Conservation (phyloP, 2,797 vertebrate species). For the Synaphobranchus kaupii region DNA sequence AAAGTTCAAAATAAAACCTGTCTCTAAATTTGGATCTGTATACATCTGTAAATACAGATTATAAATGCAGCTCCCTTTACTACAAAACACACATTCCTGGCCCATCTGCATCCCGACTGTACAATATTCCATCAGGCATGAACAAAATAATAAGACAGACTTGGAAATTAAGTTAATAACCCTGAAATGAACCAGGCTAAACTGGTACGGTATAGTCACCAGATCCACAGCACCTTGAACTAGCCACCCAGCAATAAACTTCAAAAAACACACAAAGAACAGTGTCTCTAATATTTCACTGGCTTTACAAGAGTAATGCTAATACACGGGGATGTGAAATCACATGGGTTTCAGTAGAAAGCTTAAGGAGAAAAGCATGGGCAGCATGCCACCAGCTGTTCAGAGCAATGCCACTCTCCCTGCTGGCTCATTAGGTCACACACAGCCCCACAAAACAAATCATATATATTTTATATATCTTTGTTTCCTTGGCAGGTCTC, state of each 20-base stretch:
- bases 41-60: too few relatives aligned
- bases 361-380: neutral
- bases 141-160: neutral
- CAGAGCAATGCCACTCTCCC: neutral
- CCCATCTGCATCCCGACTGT: too few relatives aligned
- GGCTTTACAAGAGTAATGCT: neutral
- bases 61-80: too few relatives aligned
- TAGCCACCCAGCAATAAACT: neutral
- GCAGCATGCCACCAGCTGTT: neutral
- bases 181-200: neutral
- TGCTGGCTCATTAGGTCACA: neutral
- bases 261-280: neutral
- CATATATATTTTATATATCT: neutral
- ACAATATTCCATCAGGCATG: too few relatives aligned
- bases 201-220: neutral
- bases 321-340: neutral
- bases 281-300: neutral
- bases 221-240: neutral
- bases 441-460: neutral
- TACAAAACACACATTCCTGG: too few relatives aligned
- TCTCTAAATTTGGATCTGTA: too few relatives aligned
- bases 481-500: neutral
- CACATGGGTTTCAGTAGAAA: neutral
- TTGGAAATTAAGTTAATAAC: neutral
- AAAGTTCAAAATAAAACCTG: too few relatives aligned